Evolutionary conservation across 2,113 vertebrate species (phyloP).

Genomic region (Dromaius novaehollandiae): DNA sequence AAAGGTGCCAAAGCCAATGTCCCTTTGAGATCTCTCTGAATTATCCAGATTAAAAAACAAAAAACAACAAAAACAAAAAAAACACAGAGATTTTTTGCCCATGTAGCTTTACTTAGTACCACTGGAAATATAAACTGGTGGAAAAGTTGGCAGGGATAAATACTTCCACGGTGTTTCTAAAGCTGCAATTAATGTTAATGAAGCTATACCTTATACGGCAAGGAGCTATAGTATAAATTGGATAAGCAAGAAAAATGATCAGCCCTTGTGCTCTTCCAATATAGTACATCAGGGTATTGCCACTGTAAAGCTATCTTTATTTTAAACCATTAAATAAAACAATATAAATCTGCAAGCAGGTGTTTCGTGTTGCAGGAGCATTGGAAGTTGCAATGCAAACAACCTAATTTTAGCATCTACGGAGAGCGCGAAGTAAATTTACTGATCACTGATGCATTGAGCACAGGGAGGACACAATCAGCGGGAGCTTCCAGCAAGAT

Average conservation of each 20-base stretch:
- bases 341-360: slow-evolving; percentile 81
- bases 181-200: slow-evolving; percentile 79
- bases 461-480: slow-evolving; percentile 78
- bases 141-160: slow-evolving; percentile 72
- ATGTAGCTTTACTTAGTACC: neutral
- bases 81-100: neutral
- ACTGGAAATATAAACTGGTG: slow-evolving; percentile 60
- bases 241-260: slow-evolving; percentile 76
- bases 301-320: slow-evolving; percentile 72
- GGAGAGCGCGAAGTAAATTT: slow-evolving; percentile 79
- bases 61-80: neutral
- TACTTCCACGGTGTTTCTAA: slow-evolving; percentile 72
- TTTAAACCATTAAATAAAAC: slow-evolving; percentile 77
- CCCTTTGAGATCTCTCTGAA: slow-evolving; percentile 65
- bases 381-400: slow-evolving; percentile 81
- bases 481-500: slow-evolving; percentile 82
- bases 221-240: slow-evolving; percentile 62
- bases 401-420: slow-evolving; percentile 84
- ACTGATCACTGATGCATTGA: slow-evolving; percentile 82
- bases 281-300: slow-evolving; percentile 69
- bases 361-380: slow-evolving; percentile 77
- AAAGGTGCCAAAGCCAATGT: slow-evolving; percentile 57
- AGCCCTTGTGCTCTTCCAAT: slow-evolving; percentile 59
- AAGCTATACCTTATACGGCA: slow-evolving; percentile 71
- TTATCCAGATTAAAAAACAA: slow-evolving; percentile 13